Evolutionary conservation across 2,888 invertebrate genomes (phyloP).

Genomic region (Drosophila infuscata): DNA sequence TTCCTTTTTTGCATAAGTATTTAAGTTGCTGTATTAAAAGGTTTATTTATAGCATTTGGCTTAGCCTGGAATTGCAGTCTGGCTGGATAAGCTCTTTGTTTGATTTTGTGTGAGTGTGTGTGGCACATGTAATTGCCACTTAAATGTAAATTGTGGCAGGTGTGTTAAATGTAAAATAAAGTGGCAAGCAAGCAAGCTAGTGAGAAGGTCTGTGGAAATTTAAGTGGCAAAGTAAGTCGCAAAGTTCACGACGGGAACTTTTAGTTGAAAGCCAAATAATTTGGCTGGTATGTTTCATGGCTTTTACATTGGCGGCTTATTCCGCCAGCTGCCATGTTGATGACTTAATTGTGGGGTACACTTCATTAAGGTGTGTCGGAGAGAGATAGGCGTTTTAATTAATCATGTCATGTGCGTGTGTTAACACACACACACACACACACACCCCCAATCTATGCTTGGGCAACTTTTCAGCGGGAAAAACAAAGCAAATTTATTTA

Average conservation of each 20-base stretch:
- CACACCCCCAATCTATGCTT: constrained; percentile 3
- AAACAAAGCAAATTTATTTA: constrained; percentile 36
- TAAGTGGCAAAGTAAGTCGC: constrained; percentile 11
- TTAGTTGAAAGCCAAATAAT: constrained; percentile 23
- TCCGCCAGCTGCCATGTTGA: not conserved
- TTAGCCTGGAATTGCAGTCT: not conserved
- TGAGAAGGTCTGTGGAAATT: not conserved
- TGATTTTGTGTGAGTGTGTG: constrained; percentile 6
- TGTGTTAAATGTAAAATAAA: constrained; percentile 10
- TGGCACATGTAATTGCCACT: constrained; percentile 60
- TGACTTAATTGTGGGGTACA: constrained; percentile 29
- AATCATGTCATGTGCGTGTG: constrained; percentile 32
- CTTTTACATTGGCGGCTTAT: constrained; percentile 10
- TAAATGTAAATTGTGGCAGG: constrained; percentile 48
- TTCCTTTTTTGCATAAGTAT: not conserved
- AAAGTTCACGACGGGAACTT: constrained; percentile 23
- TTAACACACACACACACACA: constrained; percentile 7
- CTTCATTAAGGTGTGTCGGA: constrained; percentile 2
- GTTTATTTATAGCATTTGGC: constrained; percentile 8
- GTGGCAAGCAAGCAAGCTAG: constrained; percentile 5
- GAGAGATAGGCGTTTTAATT: constrained; percentile 30
- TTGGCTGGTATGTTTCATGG: constrained; percentile 13
- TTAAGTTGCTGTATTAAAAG: not conserved
- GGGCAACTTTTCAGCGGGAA: constrained; percentile 24
- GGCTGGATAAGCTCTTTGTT: not conserved